Conservation (phyloP, 2,888 invertebrate species). For the Zaprionus lineosus region DNA sequence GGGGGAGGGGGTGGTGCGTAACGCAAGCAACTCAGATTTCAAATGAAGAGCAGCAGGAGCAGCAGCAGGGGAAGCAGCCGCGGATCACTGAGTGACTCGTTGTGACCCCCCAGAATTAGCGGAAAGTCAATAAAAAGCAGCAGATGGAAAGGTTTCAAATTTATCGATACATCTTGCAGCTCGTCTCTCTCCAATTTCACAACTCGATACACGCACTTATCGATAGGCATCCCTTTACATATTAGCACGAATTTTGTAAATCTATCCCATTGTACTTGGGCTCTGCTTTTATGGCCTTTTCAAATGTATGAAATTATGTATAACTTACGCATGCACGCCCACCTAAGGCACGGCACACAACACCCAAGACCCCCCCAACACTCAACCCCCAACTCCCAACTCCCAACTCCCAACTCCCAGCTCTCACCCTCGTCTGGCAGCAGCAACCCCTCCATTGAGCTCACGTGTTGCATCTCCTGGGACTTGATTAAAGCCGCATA, state of each 20-base stretch:
- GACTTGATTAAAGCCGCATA: constrained; percentile 79
- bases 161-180: constrained; percentile 28
- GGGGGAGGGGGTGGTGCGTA: constrained; percentile 20
- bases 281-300: constrained; percentile 62
- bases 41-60: constrained; percentile 42
- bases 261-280: constrained; percentile 43
- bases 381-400: constrained; percentile 1
- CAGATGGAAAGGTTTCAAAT: constrained; percentile 1
- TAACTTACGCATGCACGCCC: constrained; percentile 58
- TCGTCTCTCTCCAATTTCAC: no score
- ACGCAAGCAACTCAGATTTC: constrained; percentile 63
- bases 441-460: constrained; percentile 41
- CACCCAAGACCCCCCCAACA: constrained; percentile 13
- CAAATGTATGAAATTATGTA: constrained; percentile 65
- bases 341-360: no score
- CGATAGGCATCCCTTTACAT: constrained; percentile 10
- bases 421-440: constrained; percentile 6
- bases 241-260: constrained; percentile 6
- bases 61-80: neutral
- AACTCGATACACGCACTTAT: neutral
- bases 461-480: constrained; percentile 81
- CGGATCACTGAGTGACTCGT: no score
- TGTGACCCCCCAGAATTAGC: constrained; percentile 42
- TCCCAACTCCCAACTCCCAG: neutral
- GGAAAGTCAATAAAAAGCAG: neutral